Conservation (phyloP, 2,113 vertebrate genomes). For the Rhinogobius similis region DNA sequence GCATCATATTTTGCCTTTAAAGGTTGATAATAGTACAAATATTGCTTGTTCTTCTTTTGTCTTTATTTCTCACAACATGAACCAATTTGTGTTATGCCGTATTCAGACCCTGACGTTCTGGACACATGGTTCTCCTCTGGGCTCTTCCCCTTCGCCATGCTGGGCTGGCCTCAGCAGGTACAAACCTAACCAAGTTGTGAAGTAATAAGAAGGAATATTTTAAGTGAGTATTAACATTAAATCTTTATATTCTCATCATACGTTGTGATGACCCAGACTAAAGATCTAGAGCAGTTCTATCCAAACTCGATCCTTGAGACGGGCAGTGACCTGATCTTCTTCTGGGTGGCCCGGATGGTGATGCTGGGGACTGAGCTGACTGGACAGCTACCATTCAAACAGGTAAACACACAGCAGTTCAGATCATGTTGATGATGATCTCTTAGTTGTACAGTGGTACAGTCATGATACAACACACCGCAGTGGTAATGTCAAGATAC, state of each 20-base stretch:
- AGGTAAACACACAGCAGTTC: conserved; percentile 69
- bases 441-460: too few species aligned
- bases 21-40: too few species aligned
- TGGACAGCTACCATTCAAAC: conserved; percentile 84
- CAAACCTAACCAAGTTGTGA: neutral
- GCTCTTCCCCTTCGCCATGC: conserved; percentile 89
- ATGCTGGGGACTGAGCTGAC: conserved; percentile 89
- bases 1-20: too few species aligned
- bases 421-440: too few species aligned
- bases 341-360: conserved; percentile 93
- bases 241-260: neutral
- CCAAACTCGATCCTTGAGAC: conserved; percentile 89
- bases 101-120: conserved; percentile 85
- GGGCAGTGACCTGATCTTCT: conserved; percentile 90
- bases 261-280: conserved; percentile 65
- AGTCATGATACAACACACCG: too few species aligned
- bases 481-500: too few species aligned
- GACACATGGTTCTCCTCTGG: conserved; percentile 94
- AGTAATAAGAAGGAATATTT: too few species aligned
- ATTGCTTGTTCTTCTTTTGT: too few species aligned
- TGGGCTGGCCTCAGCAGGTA: conserved; percentile 89
- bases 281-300: conserved; percentile 84
- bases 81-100: too few species aligned
- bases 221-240: neutral
- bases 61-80: too few species aligned